These are phyloP conservation scores for Montipora cactus DNA, from an alignment of 64 coral and sea anemone genomes.

Conservation along the genomic window DNA sequence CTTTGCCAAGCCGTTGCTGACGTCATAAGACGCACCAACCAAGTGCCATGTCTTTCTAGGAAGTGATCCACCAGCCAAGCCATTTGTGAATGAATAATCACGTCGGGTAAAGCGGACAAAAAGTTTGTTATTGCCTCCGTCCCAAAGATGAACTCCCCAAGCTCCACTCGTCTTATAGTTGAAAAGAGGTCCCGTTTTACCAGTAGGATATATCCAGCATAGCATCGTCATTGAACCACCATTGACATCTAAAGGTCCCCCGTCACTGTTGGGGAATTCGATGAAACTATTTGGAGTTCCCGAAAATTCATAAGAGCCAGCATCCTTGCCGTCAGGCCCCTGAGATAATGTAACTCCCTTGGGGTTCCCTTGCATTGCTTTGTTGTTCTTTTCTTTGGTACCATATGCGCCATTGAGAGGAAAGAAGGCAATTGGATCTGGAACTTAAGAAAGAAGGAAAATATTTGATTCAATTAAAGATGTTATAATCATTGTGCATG, in stretches of 20 bases:
- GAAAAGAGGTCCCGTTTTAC: background rate
- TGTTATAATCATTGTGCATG: no score
- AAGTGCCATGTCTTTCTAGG: slow-evolving; percentile 9
- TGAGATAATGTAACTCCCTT: background rate
- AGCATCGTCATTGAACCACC: background rate
- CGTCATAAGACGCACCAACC: slow-evolving; percentile 2
- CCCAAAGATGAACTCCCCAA: slow-evolving; percentile 6
- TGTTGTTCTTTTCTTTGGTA: background rate
- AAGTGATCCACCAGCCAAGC: background rate
- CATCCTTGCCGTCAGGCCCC: slow-evolving; percentile 1
- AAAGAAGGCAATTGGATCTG: slow-evolving; percentile 1
- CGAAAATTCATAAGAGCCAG: slow-evolving; percentile 24
- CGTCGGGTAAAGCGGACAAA: background rate
- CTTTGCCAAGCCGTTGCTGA: background rate
- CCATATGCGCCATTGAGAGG: slow-evolving; percentile 18
- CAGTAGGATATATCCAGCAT: background rate
- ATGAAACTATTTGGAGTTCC: background rate
- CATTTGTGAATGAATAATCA: background rate
- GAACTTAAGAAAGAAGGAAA: background rate
- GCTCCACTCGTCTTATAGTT: background rate
- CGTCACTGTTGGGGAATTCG: slow-evolving; percentile 11
- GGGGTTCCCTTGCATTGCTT: background rate
- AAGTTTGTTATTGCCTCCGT: background rate
- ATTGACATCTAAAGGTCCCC: background rate
- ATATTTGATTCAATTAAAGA: no score